Conservation (phyloP, 2,888 invertebrate species). For the Laspeyria flexula region DNA sequence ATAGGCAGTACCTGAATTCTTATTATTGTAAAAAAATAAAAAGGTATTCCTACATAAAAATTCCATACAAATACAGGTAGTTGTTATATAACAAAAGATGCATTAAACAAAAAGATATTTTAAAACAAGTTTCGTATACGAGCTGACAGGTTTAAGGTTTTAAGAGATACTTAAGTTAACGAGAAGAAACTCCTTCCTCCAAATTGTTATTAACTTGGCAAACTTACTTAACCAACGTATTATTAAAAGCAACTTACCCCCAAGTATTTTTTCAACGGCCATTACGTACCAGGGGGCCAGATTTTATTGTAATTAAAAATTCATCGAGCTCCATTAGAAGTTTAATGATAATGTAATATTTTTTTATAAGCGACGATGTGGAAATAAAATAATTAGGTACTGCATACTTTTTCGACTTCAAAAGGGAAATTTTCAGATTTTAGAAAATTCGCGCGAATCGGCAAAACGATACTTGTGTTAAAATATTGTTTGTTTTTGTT, state of each 20-base stretch:
- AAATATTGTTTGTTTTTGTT: neutral
- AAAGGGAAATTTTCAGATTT: slow-evolving; percentile 10
- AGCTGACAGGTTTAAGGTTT: slow-evolving; percentile 21
- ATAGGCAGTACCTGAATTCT: no score
- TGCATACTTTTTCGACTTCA: slow-evolving; percentile 1
- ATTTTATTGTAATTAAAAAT: slow-evolving; percentile 37
- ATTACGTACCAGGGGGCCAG: slow-evolving; percentile 20
- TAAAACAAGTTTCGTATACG: neutral
- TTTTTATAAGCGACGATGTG: slow-evolving; percentile 24
- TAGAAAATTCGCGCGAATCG: neutral
- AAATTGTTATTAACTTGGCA: slow-evolving; percentile 40
- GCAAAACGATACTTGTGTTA: neutral
- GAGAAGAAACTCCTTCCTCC: slow-evolving; percentile 22
- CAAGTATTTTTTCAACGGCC: slow-evolving; percentile 26
- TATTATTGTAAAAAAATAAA: no score
- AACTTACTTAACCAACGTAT: slow-evolving; percentile 31
- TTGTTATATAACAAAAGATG: neutral
- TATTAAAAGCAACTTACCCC: slow-evolving; percentile 32
- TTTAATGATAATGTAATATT: slow-evolving; percentile 31
- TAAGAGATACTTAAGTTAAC: slow-evolving; percentile 26
- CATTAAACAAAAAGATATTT: neutral
- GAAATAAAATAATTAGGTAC: slow-evolving; percentile 30
- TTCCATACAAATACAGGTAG: neutral
- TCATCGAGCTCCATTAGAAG: slow-evolving; percentile 30
- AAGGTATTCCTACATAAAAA: no score